Conservation (phyloP, 2,888 invertebrate species). For the Atherix ibis region DNA sequence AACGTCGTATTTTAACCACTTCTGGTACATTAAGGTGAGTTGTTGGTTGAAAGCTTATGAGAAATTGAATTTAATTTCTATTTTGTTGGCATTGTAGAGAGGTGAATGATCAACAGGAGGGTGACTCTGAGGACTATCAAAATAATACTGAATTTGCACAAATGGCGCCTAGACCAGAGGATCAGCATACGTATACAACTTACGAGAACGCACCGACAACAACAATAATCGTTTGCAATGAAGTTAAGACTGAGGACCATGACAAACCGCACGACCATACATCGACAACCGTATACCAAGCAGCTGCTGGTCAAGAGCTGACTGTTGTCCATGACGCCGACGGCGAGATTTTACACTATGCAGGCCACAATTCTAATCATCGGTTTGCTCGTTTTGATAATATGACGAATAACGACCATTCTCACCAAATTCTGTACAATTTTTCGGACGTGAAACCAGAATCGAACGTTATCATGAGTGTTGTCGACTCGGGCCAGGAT, state of each 20-base stretch:
- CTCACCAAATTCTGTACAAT: conserved; percentile 19
- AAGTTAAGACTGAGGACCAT: conserved; percentile 26
- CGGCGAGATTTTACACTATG: conserved; percentile 11
- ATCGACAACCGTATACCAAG: conserved; percentile 14
- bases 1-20: conserved; percentile 30
- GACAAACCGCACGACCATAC: conserved; percentile 21
- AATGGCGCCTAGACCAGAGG: conserved; percentile 17
- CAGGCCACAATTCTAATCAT: conserved; percentile 10
- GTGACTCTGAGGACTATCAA: conserved; percentile 12
- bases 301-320: conserved; percentile 11
- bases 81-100: conserved; percentile 17
- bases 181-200: conserved; percentile 8
- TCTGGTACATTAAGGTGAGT: conserved; percentile 26
- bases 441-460: conserved; percentile 14
- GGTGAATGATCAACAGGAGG: conserved; percentile 23
- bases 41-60: neutral
- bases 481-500: conserved; percentile 20
- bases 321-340: conserved; percentile 7
- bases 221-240: conserved; percentile 21
- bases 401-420: conserved; percentile 3
- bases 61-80: conserved; percentile 1
- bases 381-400: conserved; percentile 10
- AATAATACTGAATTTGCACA: conserved; percentile 11
- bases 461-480: conserved; percentile 8
- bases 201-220: conserved; percentile 7